Conservation (phyloP, 1,140 invertebrate genomes). For the Nasonia vitripennis region DNA sequence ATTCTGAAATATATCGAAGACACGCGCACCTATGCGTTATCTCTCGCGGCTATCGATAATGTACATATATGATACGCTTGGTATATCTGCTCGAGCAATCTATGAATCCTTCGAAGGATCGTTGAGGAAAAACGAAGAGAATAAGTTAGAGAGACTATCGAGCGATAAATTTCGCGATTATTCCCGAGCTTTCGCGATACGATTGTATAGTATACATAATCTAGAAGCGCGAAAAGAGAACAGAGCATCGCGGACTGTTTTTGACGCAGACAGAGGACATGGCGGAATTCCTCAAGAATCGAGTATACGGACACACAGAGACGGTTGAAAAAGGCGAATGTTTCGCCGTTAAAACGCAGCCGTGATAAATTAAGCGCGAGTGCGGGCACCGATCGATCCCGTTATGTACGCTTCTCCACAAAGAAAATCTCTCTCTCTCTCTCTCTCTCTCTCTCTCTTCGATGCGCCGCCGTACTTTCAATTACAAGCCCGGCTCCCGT, state of each 20-base stretch:
- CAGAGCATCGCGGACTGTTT: too few relatives aligned
- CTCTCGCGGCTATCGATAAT: neutral
- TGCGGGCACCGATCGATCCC: slow-evolving; percentile 29
- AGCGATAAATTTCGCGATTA: too few relatives aligned
- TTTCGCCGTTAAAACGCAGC: slow-evolving; percentile 5
- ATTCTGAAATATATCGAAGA: too few relatives aligned
- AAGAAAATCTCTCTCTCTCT: slow-evolving; percentile 35
- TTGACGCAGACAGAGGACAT: neutral
- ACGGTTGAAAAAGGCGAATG: neutral
- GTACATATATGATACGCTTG: neutral
- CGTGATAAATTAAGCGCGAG: slow-evolving; percentile 24
- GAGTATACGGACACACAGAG: neutral
- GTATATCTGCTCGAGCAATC: neutral
- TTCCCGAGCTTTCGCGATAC: too few relatives aligned
- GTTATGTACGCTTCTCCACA: slow-evolving; percentile 25
- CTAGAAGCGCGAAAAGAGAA: neutral
- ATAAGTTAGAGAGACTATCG: too few relatives aligned
- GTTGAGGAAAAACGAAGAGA: too few relatives aligned
- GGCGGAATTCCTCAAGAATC: neutral
- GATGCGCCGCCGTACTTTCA: slow-evolving; percentile 22
- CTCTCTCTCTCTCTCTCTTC: slow-evolving; percentile 8
- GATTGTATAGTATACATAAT: too few relatives aligned
- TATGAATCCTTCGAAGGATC: too few relatives aligned
- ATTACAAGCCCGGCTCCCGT: slow-evolving; percentile 8
- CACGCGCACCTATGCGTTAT: neutral